phyloP scores from a whole-genome alignment of 2,888 invertebrate genomes.

The Onthophagus sagittarius region DNA sequence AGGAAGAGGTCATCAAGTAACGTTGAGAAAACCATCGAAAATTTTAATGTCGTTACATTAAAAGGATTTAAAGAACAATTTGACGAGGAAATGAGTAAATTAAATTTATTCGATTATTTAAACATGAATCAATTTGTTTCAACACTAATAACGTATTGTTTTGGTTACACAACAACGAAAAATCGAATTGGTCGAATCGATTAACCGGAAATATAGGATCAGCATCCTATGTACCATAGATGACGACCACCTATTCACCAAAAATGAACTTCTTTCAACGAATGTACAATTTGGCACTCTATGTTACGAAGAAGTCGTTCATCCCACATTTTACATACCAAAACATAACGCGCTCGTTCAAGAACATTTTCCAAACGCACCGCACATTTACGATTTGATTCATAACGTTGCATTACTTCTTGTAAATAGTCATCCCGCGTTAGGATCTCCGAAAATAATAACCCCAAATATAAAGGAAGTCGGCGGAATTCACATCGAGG shows the following conservation, averaged over 20 bases:
- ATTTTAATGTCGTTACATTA: slow-evolving; percentile 45
- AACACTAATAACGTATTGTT: background rate
- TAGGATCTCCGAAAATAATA: slow-evolving; percentile 50
- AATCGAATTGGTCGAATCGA: slow-evolving; percentile 45
- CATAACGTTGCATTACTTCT: slow-evolving; percentile 37
- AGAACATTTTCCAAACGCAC: slow-evolving; percentile 35
- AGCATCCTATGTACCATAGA: slow-evolving; percentile 51
- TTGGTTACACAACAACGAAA: background rate
- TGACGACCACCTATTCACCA: slow-evolving; percentile 42
- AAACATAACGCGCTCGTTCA: slow-evolving; percentile 32
- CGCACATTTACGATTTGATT: slow-evolving; percentile 32
- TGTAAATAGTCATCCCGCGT: slow-evolving; percentile 50
- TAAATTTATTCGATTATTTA: slow-evolving; percentile 1
- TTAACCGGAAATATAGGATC: slow-evolving; percentile 50
- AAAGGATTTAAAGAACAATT: slow-evolving; percentile 24
- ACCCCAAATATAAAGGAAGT: slow-evolving; percentile 56
- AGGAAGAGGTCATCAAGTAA: slow-evolving; percentile 47
- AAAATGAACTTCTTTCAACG: slow-evolving; percentile 55
- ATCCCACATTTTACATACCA: slow-evolving; percentile 34
- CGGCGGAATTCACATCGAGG: slow-evolving; percentile 51
- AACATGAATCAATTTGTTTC: background rate
- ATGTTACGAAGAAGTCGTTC: slow-evolving; percentile 36
- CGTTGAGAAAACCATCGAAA: slow-evolving; percentile 40
- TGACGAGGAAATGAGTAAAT: slow-evolving; percentile 24
- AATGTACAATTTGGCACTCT: slow-evolving; percentile 49